A percentile compares a stretch with the other conserved stretches of the same genome.
Conservation (phyloP, 2,797 vertebrate genomes). For the Nasua narica region DNA sequence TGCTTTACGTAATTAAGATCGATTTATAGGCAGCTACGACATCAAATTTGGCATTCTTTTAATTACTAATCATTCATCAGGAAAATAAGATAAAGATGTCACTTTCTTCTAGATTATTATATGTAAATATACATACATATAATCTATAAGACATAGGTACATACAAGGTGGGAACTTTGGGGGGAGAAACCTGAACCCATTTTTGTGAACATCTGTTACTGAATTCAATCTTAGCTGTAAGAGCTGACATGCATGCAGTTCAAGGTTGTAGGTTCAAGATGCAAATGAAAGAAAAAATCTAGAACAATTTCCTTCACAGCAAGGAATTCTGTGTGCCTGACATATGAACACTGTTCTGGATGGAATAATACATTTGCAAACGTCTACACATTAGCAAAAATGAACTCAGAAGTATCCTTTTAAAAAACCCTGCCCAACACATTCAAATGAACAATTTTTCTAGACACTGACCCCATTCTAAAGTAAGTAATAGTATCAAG, state of each 20-base stretch:
- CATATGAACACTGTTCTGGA: background rate
- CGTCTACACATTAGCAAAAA: background rate
- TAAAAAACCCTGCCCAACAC: background rate
- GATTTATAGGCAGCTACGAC: background rate
- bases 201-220: background rate
- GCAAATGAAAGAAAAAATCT: background rate
- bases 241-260: background rate
- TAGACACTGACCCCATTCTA: background rate
- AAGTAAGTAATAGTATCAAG: rapidly evolving
- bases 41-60: background rate
- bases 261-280: background rate
- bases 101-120: background rate
- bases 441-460: background rate
- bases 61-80: background rate
- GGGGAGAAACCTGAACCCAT: background rate
- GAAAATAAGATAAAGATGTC: background rate
- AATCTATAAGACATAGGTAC: background rate
- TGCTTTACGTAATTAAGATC: background rate
- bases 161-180: background rate
- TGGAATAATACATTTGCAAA: background rate
- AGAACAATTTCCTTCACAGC: background rate
- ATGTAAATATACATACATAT: background rate
- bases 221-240: background rate
- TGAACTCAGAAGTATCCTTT: background rate
- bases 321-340: background rate